Evolutionary conservation across 2,113 vertebrate species (phyloP), one percentile per base, ranked within the genome.

Genomic region (Mus musculus): DNA sequence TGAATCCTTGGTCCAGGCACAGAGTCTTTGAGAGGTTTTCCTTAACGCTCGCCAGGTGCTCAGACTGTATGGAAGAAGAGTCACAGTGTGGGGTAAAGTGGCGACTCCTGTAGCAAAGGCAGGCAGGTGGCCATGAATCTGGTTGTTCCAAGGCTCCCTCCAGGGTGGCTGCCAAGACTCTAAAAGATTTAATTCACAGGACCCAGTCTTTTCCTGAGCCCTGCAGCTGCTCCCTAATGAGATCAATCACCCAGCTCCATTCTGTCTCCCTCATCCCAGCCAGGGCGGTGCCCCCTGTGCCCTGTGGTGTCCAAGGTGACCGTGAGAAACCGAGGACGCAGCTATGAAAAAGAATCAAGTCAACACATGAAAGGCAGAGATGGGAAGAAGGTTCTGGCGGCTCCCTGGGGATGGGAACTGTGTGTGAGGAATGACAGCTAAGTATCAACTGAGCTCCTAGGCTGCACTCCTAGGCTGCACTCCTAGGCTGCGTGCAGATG

Each of bases 151-250:
- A 0, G 0, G 8, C n/a, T 14, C 54, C 69, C 39, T 73, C 42
- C 36, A 12, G 20, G n/a, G 49, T 17, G 0, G 36, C 10, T 1
- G 1, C 61, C 56, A 17, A 86, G 3, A 30, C 12, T 36, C 2
- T 0, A 2, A 19, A 0, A 4, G 7, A 33, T 22, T 52, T 54
- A 22, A n/a, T 26, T 63, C 9, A 3, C 5, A 0, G 63, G 17
- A 28, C 7, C 26, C 0, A 61, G 52, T 61, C 56, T 63, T 61
- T 42, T 26, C 36, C 36, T 16, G 49, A 54, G 46, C 52, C 59
- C 59, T 16, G 19, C 0, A 2, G 22, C 26, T 49, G 13, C 63
- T 63, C 1, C 26, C 9, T 36, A 26, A 49, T 49, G 10, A 59
- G 42, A 28, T 54, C 52, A 20, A 5, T 67, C 42, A 49, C 3